Evolutionary conservation across 2,888 invertebrate genomes (phyloP).

Genomic region (Trissolcus japonicus): DNA sequence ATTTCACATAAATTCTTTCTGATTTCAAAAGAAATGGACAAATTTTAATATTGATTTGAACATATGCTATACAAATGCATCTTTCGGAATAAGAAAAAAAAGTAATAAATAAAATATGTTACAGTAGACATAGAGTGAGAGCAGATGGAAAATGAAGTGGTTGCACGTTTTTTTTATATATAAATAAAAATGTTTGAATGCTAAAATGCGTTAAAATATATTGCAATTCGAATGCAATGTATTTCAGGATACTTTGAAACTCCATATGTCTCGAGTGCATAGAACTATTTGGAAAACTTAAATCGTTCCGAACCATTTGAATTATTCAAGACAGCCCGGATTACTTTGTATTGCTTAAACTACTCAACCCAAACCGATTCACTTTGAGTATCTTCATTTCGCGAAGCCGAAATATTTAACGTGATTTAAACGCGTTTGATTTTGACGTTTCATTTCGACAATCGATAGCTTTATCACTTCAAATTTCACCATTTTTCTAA

Average conservation of each 20-base stretch:
- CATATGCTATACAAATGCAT: background rate
- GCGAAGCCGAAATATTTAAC: slow-evolving; percentile 29
- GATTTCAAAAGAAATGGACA: too few species aligned
- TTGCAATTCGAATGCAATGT: slow-evolving; percentile 21
- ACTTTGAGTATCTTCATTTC: slow-evolving; percentile 41
- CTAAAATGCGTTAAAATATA: slow-evolving; percentile 36
- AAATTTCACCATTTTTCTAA: too few species aligned
- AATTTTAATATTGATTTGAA: background rate
- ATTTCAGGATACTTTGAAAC: slow-evolving; percentile 46
- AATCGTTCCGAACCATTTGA: slow-evolving; percentile 47
- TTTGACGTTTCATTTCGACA: slow-evolving; percentile 9
- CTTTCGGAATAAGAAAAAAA: too few species aligned
- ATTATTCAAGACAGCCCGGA: slow-evolving; percentile 46
- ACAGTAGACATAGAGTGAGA: too few species aligned
- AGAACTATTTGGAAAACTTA: slow-evolving; percentile 48
- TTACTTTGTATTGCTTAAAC: slow-evolving; percentile 52
- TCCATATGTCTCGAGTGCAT: slow-evolving; percentile 47
- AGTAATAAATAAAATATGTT: too few species aligned
- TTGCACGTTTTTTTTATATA: too few species aligned
- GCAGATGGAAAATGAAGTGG: too few species aligned
- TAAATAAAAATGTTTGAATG: slow-evolving; percentile 20
- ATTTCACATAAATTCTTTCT: too few species aligned
- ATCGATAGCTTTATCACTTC: background rate
- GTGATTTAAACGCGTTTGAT: slow-evolving; percentile 21
- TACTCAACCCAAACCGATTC: slow-evolving; percentile 27